These are phyloP conservation scores for Todus mexicanus DNA, from an alignment of 2,797 vertebrate genomes.

Conservation along the genomic window DNA sequence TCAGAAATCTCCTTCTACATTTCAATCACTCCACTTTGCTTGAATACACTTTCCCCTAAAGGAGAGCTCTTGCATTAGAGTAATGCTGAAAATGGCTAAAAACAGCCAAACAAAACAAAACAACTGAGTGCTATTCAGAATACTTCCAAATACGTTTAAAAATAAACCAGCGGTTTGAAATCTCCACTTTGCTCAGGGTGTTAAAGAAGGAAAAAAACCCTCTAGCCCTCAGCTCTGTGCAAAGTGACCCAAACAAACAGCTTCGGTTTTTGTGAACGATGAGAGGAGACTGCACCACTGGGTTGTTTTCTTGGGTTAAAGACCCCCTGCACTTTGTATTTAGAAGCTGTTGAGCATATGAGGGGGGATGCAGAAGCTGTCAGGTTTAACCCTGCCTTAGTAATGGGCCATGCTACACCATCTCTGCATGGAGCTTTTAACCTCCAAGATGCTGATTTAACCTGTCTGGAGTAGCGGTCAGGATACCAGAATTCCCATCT, in stretches of 20 bases:
- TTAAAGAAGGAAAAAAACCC: neutral
- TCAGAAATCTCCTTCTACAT: neutral
- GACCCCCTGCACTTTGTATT: neutral
- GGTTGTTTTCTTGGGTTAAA: neutral
- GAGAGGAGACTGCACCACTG: neutral
- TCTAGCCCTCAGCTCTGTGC: neutral
- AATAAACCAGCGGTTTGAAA: neutral
- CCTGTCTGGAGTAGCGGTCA: neutral
- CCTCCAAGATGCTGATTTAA: neutral
- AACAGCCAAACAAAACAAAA: neutral
- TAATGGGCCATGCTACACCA: neutral
- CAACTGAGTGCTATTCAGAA: neutral
- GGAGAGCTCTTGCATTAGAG: neutral
- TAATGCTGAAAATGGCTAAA: neutral
- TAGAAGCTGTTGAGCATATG: neutral
- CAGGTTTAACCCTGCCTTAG: neutral
- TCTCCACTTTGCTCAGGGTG: neutral
- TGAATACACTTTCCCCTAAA: neutral
- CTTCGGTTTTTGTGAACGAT: fast-evolving
- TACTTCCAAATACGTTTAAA: neutral
- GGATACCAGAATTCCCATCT: neutral
- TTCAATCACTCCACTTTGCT: neutral
- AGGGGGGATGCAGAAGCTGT: neutral
- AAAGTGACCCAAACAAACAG: fast-evolving
- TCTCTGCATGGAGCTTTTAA: neutral